A percentile compares a stretch with the other conserved stretches of the same genome.
These are phyloP conservation scores for Lindbergichthys nudifrons DNA, from an alignment of 2,797 vertebrate species.

Conservation along the genomic window DNA sequence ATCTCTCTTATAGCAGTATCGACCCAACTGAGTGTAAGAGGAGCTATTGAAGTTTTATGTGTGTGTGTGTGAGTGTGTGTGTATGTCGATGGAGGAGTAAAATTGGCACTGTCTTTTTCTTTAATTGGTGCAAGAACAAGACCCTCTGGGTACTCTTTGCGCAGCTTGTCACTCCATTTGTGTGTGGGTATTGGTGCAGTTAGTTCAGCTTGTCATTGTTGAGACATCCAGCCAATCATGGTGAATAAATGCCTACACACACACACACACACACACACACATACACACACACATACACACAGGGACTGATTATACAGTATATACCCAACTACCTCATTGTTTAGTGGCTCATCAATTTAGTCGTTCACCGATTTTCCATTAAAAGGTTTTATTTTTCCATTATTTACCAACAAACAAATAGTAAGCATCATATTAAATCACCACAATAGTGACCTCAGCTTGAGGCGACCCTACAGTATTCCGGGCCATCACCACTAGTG, in stretches of 20 bases:
- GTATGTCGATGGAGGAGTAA: conserved; percentile 56
- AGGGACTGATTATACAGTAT: conserved; percentile 26
- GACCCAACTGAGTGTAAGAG: conserved; percentile 63
- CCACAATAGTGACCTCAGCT: neutral
- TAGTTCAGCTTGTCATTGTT: conserved; percentile 67
- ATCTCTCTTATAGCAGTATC: conserved; percentile 77
- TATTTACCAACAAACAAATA: neutral
- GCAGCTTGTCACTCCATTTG: conserved; percentile 64
- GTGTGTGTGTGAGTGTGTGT: conserved; percentile 19
- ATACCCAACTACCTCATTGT: conserved; percentile 19
- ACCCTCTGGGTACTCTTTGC: conserved; percentile 59
- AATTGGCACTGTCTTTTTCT: conserved; percentile 70
- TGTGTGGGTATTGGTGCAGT: conserved; percentile 54
- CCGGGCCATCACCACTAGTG: neutral
- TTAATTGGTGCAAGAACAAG: conserved; percentile 74
- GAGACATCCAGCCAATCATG: conserved; percentile 50
- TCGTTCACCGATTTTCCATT: conserved; percentile 12
- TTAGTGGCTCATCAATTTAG: conserved; percentile 34
- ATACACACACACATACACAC: conserved; percentile 4
- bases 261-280: conserved; percentile 7
- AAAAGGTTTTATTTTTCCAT: neutral
- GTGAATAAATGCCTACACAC: conserved; percentile 40
- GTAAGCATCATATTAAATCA: neutral
- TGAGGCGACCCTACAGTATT: neutral
- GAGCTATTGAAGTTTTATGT: conserved; percentile 37